phyloP scores from a whole-genome alignment of 1,140 invertebrate genomes.

The Drosophila takahashii region DNA sequence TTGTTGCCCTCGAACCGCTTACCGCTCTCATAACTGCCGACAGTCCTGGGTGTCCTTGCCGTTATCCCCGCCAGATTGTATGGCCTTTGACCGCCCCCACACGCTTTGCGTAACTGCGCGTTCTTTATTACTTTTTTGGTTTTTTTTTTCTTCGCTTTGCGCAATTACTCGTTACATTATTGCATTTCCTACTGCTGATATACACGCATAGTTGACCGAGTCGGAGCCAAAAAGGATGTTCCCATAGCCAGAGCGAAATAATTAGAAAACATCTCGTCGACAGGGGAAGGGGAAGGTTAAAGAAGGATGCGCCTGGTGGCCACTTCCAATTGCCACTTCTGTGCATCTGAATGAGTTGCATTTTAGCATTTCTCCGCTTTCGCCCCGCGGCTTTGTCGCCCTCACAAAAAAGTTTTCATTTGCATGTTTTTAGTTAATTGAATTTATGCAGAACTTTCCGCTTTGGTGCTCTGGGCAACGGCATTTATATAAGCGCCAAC shows the following conservation, averaged over 20 bases:
- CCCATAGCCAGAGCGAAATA: conserved; percentile 51
- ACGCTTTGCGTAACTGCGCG: conserved; percentile 62
- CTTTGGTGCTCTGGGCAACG: conserved; percentile 51
- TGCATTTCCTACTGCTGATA: conserved; percentile 79
- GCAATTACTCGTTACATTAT: conserved; percentile 83
- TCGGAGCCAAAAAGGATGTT: conserved; percentile 14
- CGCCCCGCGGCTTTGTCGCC: conserved; percentile 48
- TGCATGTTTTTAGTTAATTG: conserved; percentile 82
- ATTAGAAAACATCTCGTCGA: conserved; percentile 70
- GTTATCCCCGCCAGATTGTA: conserved; percentile 72
- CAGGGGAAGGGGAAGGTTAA: neutral
- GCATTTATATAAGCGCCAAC: conserved; percentile 73
- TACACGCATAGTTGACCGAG: conserved; percentile 68
- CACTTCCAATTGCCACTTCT: conserved; percentile 55
- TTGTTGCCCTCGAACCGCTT: conserved; percentile 46
- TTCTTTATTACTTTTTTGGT: conserved; percentile 66
- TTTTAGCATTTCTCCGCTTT: conserved; percentile 40
- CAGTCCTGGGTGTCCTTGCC: conserved; percentile 48
- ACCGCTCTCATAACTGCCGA: conserved; percentile 60
- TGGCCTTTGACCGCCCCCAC: conserved; percentile 44
- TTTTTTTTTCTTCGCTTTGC: conserved; percentile 44
- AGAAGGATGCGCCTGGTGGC: conserved; percentile 6
- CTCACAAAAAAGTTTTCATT: conserved; percentile 73
- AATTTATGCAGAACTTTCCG: conserved; percentile 79
- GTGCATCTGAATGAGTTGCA: conserved; percentile 59